Percentiles rank a stretch among this genome's conserved stretches.
phyloP scores from a whole-genome alignment of 1,140 invertebrate species.

The Pristionchus pacificus region DNA sequence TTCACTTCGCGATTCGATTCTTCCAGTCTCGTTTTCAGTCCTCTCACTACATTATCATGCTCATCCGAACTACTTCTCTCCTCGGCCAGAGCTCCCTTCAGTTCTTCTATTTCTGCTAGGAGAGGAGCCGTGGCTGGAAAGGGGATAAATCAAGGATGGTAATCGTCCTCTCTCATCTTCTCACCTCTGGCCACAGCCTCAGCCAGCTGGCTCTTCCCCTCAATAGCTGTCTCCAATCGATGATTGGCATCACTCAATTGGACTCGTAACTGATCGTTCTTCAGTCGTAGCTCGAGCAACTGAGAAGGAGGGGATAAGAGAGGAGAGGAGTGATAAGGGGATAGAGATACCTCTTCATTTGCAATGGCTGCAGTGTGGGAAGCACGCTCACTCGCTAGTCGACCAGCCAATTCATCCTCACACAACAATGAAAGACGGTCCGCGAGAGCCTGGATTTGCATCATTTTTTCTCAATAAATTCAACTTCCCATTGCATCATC shows the following conservation, averaged over 20 bases:
- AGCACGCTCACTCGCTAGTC: not conserved
- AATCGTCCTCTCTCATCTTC: no score
- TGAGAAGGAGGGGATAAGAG: no score
- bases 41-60: slow-evolving; percentile 1
- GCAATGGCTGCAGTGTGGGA: not conserved
- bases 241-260: slow-evolving; percentile 1
- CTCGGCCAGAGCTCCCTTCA: slow-evolving; percentile 12
- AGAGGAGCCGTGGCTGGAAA: slow-evolving; percentile 8
- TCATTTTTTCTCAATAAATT: no score
- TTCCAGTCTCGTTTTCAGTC: not conserved
- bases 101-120: slow-evolving; percentile 8
- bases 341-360: no score
- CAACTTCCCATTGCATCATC: not conserved
- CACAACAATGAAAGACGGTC: not conserved
- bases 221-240: not conserved
- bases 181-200: slow-evolving; percentile 8
- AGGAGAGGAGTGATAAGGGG: no score
- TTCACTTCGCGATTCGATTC: no score
- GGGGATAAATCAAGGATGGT: slow-evolving; percentile 7
- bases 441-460: not conserved
- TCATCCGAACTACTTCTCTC: slow-evolving; percentile 11
- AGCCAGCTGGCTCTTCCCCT: slow-evolving; percentile 5
- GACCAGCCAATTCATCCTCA: not conserved
- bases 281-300: not conserved
- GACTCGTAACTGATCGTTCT: not conserved